phyloP scores from a whole-genome alignment of 1,140 invertebrate genomes.

The Akabosia matsudoensis region DNA sequence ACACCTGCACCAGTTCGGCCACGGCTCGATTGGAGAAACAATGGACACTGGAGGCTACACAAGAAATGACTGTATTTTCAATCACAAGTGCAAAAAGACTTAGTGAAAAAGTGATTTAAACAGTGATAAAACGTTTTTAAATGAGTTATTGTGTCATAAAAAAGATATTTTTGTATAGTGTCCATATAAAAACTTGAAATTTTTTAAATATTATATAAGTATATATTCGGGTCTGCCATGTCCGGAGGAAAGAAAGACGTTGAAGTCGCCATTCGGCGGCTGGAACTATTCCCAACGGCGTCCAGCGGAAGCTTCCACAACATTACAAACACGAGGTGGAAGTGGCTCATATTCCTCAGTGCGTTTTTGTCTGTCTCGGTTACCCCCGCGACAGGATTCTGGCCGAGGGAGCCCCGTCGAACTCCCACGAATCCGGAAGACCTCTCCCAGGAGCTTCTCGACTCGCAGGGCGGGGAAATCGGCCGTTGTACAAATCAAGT shows the following conservation, averaged over 20 bases:
- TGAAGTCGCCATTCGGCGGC: background rate
- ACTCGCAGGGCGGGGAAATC: conserved; percentile 6
- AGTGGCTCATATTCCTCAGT: conserved; percentile 11
- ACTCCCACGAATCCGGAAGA: conserved; percentile 2
- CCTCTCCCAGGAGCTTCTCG: conserved; percentile 2
- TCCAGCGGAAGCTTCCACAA: background rate
- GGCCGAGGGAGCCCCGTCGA: background rate
- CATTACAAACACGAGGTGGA: background rate
- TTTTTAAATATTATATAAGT: background rate
- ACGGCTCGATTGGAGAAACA: no score
- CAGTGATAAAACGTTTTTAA: no score
- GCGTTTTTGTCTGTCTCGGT: background rate
- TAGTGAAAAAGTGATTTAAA: no score
- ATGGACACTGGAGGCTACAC: no score
- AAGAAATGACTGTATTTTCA: no score
- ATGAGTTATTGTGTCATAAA: no score
- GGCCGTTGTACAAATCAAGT: conserved; percentile 6
- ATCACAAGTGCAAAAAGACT: no score
- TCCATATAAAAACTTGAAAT: background rate
- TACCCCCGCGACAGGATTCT: background rate
- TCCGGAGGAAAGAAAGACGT: background rate
- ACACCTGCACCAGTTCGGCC: no score
- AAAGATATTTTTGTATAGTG: background rate
- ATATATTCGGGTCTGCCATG: background rate
- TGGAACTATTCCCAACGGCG: background rate